Conservation (phyloP, 2,888 invertebrate genomes). For the Brachypalpus laphriformis region DNA sequence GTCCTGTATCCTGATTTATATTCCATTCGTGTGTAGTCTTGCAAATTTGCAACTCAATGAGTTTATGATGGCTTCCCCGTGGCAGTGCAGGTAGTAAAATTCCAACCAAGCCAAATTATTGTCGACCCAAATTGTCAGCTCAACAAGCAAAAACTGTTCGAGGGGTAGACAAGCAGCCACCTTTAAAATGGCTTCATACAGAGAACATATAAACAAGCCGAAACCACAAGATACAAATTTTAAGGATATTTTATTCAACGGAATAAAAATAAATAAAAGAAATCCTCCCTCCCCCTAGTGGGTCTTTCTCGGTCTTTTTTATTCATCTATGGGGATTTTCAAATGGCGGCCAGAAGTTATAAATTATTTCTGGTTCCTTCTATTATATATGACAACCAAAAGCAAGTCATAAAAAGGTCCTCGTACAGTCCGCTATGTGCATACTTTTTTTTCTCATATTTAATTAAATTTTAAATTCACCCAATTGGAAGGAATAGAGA, state of each 20-base stretch:
- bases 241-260: conserved; percentile 3
- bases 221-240: conserved; percentile 46
- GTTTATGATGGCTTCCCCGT: conserved; percentile 61
- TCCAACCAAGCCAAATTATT: conserved; percentile 42
- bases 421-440: neutral
- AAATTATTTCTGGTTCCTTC: conserved; percentile 26
- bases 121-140: conserved; percentile 48
- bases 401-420: conserved; percentile 2
- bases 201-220: too few relatives aligned
- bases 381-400: neutral
- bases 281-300: neutral
- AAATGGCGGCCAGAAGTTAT: neutral
- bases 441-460: conserved; percentile 33
- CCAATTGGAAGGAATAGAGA: conserved; percentile 15
- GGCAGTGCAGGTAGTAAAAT: conserved; percentile 14
- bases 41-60: conserved; percentile 68
- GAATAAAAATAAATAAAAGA: conserved; percentile 7
- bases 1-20: conserved; percentile 60
- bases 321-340: neutral
- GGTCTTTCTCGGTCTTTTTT: conserved; percentile 14
- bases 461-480: conserved; percentile 69
- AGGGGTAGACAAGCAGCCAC: conserved; percentile 7
- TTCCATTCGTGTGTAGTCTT: conserved; percentile 43
- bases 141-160: conserved; percentile 5
- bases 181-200: conserved; percentile 45